Percentiles rank a stretch among this genome's conserved stretches.
Evolutionary conservation across 2,113 vertebrate genomes (phyloP).

Genomic region (Pomatostomus ruficeps): DNA sequence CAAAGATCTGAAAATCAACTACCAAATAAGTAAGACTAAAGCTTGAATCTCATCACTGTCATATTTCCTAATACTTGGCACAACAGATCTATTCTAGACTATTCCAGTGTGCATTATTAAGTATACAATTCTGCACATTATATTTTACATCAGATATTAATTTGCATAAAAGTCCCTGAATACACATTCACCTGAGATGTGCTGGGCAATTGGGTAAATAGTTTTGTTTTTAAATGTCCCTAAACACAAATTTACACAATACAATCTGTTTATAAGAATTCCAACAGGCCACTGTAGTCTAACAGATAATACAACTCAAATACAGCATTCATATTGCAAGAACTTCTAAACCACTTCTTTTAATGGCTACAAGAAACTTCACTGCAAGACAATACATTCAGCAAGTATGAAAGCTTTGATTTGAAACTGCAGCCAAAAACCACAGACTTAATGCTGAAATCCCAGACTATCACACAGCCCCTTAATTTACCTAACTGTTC

Average conservation of each 20-base stretch:
- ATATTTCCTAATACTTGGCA: constrained; percentile 49
- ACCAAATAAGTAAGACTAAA: neutral
- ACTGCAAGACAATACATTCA: constrained; percentile 5
- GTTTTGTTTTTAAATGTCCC: constrained; percentile 45
- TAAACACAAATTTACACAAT: constrained; percentile 49
- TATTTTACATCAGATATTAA: constrained; percentile 62
- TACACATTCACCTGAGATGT: constrained; percentile 57
- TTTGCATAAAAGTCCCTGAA: constrained; percentile 63
- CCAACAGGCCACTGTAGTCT: constrained; percentile 29
- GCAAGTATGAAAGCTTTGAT: constrained; percentile 17
- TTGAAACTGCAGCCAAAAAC: constrained; percentile 42
- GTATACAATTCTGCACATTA: constrained; percentile 43
- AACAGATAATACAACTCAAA: constrained; percentile 1
- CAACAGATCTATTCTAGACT: constrained; percentile 25
- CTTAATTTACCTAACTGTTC: constrained; percentile 23
- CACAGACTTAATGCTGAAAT: constrained; percentile 19
- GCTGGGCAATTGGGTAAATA: constrained; percentile 52
- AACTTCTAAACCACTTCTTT: constrained; percentile 46
- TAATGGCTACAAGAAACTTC: constrained; percentile 34
- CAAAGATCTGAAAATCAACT: neutral
- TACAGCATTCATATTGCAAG: neutral
- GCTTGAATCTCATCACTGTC: constrained; percentile 26
- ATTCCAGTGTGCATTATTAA: constrained; percentile 46
- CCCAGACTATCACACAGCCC: neutral
- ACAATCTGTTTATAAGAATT: constrained; percentile 57